Conservation (phyloP, 2,888 invertebrate genomes). For the Nomada ruficornis region DNA sequence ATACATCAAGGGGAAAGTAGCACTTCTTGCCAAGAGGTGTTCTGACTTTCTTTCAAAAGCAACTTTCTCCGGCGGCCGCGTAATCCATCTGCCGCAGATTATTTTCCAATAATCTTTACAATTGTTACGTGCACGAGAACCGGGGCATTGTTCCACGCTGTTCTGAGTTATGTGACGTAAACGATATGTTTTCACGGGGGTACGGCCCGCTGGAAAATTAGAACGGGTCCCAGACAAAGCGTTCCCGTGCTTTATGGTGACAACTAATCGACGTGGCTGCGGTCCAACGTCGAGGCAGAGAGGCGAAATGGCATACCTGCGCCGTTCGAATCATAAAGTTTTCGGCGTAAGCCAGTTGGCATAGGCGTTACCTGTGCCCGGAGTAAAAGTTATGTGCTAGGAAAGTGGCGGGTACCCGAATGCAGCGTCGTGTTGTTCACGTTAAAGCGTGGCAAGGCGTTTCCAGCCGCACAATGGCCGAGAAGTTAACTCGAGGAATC, state of each 20-base stretch:
- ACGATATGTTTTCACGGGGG: slow-evolving; percentile 69
- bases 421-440: slow-evolving; percentile 46
- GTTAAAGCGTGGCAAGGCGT: slow-evolving; percentile 72
- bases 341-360: slow-evolving; percentile 73
- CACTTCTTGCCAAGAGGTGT: background rate
- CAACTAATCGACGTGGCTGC: slow-evolving; percentile 73
- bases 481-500: slow-evolving; percentile 31
- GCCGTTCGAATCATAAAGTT: slow-evolving; percentile 66
- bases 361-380: slow-evolving; percentile 68
- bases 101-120: slow-evolving; percentile 57
- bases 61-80: slow-evolving; percentile 18
- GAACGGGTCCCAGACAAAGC: slow-evolving; percentile 71
- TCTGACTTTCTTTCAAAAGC: slow-evolving; percentile 24
- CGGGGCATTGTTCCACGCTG: background rate
- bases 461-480: slow-evolving; percentile 61
- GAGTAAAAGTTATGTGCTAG: slow-evolving; percentile 74
- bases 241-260: slow-evolving; percentile 79
- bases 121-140: slow-evolving; percentile 44
- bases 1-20: slow-evolving; percentile 5
- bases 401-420: slow-evolving; percentile 68
- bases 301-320: slow-evolving; percentile 57
- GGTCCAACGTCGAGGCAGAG: slow-evolving; percentile 22
- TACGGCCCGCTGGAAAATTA: slow-evolving; percentile 66
- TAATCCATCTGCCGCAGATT: slow-evolving; percentile 60
- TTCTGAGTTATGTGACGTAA: slow-evolving; percentile 71